Conservation (phyloP, 2,113 vertebrate species). For the Dromaius novaehollandiae region DNA sequence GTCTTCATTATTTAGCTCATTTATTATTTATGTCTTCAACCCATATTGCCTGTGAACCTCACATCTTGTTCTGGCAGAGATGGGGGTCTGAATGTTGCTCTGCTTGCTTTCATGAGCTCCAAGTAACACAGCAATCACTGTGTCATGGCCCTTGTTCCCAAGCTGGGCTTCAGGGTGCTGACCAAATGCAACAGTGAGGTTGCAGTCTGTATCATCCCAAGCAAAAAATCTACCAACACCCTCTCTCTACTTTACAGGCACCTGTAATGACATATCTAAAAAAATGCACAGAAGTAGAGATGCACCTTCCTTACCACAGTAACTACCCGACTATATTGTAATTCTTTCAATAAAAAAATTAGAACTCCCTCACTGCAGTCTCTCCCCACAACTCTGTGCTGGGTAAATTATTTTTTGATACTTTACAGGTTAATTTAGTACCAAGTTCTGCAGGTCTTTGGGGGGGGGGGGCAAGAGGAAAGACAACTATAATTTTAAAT, state of each 20-base stretch:
- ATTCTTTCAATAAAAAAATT: neutral
- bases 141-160: neutral
- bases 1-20: slow-evolving; percentile 46
- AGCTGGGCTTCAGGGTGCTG: neutral
- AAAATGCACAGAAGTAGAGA: neutral
- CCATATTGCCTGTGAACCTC: neutral
- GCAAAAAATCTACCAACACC: neutral
- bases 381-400: neutral
- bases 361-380: neutral
- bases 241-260: neutral
- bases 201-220: neutral
- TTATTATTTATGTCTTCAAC: slow-evolving; percentile 52
- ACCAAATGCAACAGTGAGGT: neutral
- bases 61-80: neutral
- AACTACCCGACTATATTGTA: neutral
- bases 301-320: neutral
- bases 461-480: neutral
- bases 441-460: neutral
- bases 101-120: neutral
- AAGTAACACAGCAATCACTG: neutral
- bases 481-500: neutral
- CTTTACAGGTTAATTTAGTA: neutral
- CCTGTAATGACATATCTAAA: neutral
- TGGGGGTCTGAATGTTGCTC: neutral
- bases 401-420: neutral